A percentile compares a stretch with the other conserved stretches of the same genome.
Evolutionary conservation across 2,888 invertebrate species (phyloP).

Genomic region (Molanna angustata): DNA sequence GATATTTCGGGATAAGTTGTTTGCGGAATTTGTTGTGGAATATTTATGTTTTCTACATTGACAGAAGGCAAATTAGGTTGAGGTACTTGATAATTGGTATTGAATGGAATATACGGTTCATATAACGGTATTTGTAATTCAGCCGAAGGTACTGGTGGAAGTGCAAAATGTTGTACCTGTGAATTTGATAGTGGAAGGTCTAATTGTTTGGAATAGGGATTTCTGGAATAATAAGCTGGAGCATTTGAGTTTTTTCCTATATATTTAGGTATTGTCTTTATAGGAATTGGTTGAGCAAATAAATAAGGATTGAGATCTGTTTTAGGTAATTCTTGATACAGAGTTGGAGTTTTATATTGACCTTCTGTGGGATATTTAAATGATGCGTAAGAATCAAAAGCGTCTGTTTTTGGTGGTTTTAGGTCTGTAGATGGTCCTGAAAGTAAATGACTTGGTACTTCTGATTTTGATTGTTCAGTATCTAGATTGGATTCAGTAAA

Average conservation of each 20-base stretch:
- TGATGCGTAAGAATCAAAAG: constrained; percentile 13
- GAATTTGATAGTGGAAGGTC: constrained; percentile 26
- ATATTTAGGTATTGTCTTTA: constrained; percentile 2
- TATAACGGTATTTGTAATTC: constrained; percentile 47
- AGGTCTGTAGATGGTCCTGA: constrained; percentile 22
- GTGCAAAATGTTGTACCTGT: constrained; percentile 8
- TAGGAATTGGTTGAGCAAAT: background rate
- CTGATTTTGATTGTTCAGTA: constrained; percentile 14
- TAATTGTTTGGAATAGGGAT: constrained; percentile 30
- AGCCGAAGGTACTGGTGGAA: constrained; percentile 44
- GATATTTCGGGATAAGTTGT: constrained; percentile 42
- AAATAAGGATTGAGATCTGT: background rate
- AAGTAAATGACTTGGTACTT: background rate
- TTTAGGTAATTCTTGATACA: constrained; percentile 4
- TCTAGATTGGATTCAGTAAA: constrained; percentile 12
- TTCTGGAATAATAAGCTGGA: constrained; percentile 17
- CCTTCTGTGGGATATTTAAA: no score
- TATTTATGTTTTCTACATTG: constrained; percentile 26
- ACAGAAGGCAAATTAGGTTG: constrained; percentile 24
- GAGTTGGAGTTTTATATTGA: background rate
- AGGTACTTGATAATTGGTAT: constrained; percentile 36
- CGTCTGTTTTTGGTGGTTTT: constrained; percentile 26
- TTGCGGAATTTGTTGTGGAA: constrained; percentile 34
- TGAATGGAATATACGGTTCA: constrained; percentile 43
- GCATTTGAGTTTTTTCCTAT: background rate